These are phyloP conservation scores for Phalacrocorax aristotelis DNA, from an alignment of 2,113 vertebrate genomes.

Conservation along the genomic window DNA sequence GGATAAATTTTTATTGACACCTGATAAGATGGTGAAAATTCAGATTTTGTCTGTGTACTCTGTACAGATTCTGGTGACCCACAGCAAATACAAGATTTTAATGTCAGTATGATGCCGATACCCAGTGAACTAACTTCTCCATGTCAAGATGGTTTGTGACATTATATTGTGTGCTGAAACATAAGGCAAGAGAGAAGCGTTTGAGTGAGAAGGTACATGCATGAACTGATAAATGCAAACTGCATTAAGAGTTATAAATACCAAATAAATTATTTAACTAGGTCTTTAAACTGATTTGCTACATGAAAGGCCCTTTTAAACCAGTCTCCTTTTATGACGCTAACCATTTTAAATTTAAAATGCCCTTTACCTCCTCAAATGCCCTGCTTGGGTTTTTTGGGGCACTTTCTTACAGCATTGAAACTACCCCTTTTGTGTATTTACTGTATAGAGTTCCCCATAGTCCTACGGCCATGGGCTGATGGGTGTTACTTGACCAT, in stretches of 20 bases:
- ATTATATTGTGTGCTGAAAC: not conserved
- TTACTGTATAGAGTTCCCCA: not conserved
- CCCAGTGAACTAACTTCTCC: not conserved
- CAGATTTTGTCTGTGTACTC: not conserved
- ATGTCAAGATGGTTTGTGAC: accelerated
- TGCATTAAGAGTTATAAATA: not conserved
- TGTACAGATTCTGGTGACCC: not conserved
- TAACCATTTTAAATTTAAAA: not conserved
- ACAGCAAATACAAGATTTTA: not conserved
- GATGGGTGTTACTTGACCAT: accelerated
- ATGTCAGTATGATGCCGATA: no score
- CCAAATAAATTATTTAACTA: not conserved
- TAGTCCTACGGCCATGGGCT: not conserved
- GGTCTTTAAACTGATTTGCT: not conserved
- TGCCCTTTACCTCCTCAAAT: not conserved
- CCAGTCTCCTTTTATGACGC: not conserved
- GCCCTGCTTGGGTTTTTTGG: not conserved
- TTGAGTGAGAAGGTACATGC: not conserved
- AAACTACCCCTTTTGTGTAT: not conserved
- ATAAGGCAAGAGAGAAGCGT: not conserved
- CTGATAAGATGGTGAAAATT: not conserved
- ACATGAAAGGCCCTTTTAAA: not conserved
- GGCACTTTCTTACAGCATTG: not conserved
- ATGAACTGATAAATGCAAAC: not conserved
- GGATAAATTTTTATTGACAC: not conserved